Evolutionary conservation across 2,797 vertebrate species (phyloP).

Genomic region (Ptychobarbus kaznakovi): DNA sequence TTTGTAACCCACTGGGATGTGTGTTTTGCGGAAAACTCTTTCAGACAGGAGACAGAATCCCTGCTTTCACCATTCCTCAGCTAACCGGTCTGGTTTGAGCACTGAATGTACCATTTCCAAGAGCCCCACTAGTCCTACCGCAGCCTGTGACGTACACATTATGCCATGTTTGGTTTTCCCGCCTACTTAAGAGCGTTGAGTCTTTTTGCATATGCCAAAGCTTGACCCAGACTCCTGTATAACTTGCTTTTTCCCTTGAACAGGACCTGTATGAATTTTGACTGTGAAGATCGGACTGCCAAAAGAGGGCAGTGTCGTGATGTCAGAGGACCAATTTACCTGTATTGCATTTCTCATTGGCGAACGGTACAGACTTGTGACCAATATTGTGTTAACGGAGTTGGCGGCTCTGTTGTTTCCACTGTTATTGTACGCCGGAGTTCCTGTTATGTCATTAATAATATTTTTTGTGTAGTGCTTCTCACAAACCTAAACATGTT

Average conservation of each 20-base stretch:
- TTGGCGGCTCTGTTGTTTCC: constrained; percentile 15
- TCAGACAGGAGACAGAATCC: not conserved
- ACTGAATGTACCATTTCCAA: constrained; percentile 77
- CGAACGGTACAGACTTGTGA: constrained; percentile 6
- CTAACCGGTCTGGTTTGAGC: constrained; percentile 20
- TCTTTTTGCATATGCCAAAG: constrained; percentile 57
- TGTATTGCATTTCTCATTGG: constrained; percentile 39
- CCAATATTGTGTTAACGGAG: constrained; percentile 37
- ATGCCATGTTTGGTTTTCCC: constrained; percentile 13
- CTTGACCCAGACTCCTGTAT: constrained; percentile 38
- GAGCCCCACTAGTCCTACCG: constrained; percentile 63
- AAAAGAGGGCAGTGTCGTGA: constrained; percentile 2
- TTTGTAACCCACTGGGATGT: constrained; percentile 39
- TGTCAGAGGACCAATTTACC: constrained; percentile 20
- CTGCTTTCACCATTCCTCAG: constrained; percentile 16
- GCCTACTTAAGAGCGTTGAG: constrained; percentile 8
- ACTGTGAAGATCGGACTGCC: constrained; percentile 28
- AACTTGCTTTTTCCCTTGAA: constrained; percentile 39
- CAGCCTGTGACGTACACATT: constrained; percentile 27
- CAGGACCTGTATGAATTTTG: constrained; percentile 13
- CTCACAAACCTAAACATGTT: constrained; percentile 33
- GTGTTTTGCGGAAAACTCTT: constrained; percentile 32
- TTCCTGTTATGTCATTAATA: constrained; percentile 37
- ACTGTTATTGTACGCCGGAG: constrained; percentile 30
- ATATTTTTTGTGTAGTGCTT: constrained; percentile 37